phyloP scores from a whole-genome alignment of 2,888 invertebrate genomes.

The Amiota communis region DNA sequence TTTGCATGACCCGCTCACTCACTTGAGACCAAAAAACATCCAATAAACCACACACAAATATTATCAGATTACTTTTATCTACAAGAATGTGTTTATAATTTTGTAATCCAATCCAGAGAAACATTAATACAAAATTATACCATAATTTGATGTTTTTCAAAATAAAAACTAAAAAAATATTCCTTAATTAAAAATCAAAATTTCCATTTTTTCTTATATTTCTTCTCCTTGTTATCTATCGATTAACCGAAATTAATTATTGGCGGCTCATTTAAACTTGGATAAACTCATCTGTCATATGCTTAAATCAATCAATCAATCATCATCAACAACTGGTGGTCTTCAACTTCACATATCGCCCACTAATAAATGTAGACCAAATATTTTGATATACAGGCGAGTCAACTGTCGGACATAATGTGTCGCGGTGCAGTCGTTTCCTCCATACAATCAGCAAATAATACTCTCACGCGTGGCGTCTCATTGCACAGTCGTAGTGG shows the following conservation, averaged over 20 bases:
- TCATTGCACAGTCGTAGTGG: slow-evolving; percentile 71
- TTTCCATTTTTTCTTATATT: too few relatives aligned
- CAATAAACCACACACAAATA: too few relatives aligned
- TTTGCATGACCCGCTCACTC: too few relatives aligned
- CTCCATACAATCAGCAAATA: slow-evolving; percentile 74
- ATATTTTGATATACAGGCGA: slow-evolving; percentile 74
- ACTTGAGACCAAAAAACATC: too few relatives aligned
- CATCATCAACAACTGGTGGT: slow-evolving; percentile 12
- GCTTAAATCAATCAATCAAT: slow-evolving; percentile 14
- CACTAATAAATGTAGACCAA: slow-evolving; percentile 63
- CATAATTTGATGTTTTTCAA: too few relatives aligned
- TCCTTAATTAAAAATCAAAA: too few relatives aligned
- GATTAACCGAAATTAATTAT: slow-evolving; percentile 36
- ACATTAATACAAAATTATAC: too few relatives aligned
- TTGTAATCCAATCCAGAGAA: too few relatives aligned
- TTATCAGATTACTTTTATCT: too few relatives aligned
- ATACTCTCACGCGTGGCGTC: slow-evolving; percentile 72
- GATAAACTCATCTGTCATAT: slow-evolving; percentile 24
- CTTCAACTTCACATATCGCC: not conserved
- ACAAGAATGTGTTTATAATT: too few relatives aligned
- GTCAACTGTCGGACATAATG: slow-evolving; percentile 74
- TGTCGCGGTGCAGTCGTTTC: slow-evolving; percentile 74
- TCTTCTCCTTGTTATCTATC: slow-evolving; percentile 27
- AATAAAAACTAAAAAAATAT: slow-evolving; percentile 1
- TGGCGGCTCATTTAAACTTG: too few relatives aligned